These are phyloP conservation scores for Steinernema feltiae DNA, from an alignment of 1,140 invertebrate species.

Conservation along the genomic window DNA sequence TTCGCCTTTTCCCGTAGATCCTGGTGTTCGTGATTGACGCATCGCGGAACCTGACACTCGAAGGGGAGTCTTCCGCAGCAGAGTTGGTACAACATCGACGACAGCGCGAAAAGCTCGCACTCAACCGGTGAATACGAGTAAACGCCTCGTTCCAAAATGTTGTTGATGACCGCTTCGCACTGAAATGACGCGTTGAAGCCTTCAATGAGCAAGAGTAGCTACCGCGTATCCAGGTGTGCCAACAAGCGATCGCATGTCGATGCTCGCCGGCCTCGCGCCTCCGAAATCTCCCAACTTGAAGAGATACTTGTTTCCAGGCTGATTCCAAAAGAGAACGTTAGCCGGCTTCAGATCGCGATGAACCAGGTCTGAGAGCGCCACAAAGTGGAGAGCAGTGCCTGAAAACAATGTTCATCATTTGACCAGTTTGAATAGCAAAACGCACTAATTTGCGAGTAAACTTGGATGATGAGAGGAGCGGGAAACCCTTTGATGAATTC, in stretches of 20 bases:
- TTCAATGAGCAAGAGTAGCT: not conserved
- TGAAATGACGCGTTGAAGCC: not conserved
- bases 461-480: not conserved
- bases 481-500: not conserved
- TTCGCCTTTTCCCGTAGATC: not conserved
- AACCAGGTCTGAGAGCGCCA: not conserved
- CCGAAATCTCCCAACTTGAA: conserved; percentile 5
- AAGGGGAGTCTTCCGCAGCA: not conserved
- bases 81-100: not conserved
- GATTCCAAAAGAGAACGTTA: not conserved
- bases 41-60: not conserved
- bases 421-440: not conserved
- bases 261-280: not conserved
- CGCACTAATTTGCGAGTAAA: not conserved
- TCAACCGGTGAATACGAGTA: conserved; percentile 2
- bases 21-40: not conserved
- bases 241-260: not conserved
- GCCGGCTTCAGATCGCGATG: not conserved
- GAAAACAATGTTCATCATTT: not conserved
- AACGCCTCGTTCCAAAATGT: not conserved
- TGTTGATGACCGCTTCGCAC: conserved; percentile 4
- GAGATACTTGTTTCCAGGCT: not conserved
- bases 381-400: not conserved
- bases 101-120: not conserved
- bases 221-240: not conserved